Base-by-base conservation (phyloP, 2,888 invertebrate genomes). In the Synanthedon tipuliformis region DNA sequence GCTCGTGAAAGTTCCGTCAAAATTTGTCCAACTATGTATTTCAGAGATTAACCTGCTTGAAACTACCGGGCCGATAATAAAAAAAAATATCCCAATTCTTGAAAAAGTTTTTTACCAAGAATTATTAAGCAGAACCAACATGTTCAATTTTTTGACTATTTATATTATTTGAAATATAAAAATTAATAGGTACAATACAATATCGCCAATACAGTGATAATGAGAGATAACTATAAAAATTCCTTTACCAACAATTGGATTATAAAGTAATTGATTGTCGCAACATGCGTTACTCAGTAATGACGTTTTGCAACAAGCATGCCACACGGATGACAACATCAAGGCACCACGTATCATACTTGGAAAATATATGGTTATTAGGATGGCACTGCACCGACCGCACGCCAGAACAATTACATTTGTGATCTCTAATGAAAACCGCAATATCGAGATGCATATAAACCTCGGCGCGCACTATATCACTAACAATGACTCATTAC, bases 331-430 rank as follows among this genome's bases (percentile, higher is more conserved):
- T 69, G 74, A 69, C 71, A 73, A 56, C 64, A 68, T 62, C 80
- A 78, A 81, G 80, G 79, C 64, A 68, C 66, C 57, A 71, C 60
- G 66, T 75, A 77, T 78, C 76, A 65, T 60, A 65, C 62, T 63
- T 65, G 67, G 71, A 72, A 75, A 69, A 75, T 78, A 34, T 34
- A 76, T 78, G 76, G 65, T 78, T 76, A 82, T 82, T 78, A 70
- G 68, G 81, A 82, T 74, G 79, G 76, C 80, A 81, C 68, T 58
- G 60, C 56, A 56, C 71, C 71, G 64, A 86, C 86, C 85, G 65
- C 86, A 86, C 68, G 85, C 78, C 85, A 76, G 62, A 65, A 63
- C 77, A 74, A 86, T 86, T 82, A 83, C 74, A 66, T 64, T 63
- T 64, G 70, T 13, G 64, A 66, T 68, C 66, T 73, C 62, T 71